phyloP scores from a whole-genome alignment of 2,888 invertebrate species.

The Lissonota sp. region DNA sequence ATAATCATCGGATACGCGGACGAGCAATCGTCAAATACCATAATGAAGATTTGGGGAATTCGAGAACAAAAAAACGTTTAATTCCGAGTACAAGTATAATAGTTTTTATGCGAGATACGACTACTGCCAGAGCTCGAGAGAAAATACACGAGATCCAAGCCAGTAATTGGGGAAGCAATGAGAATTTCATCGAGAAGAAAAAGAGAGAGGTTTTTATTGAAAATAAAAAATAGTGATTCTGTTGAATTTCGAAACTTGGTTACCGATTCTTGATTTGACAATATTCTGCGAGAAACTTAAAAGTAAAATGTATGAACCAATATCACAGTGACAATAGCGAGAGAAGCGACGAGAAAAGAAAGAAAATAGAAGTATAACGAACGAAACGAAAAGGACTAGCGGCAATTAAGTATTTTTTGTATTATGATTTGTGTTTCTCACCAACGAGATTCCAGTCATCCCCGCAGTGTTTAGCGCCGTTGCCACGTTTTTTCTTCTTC shows the following conservation, averaged over 20 bases:
- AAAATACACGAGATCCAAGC: constrained; percentile 37
- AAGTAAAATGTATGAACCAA: constrained; percentile 19
- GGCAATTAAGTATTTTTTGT: constrained; percentile 53
- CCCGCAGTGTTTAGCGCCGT: constrained; percentile 79
- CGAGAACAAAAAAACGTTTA: constrained; percentile 12
- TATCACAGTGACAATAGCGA: constrained; percentile 7
- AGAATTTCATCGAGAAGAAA: constrained; percentile 70
- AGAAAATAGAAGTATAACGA: constrained; percentile 26
- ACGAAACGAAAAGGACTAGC: constrained; percentile 47
- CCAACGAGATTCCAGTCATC: constrained; percentile 84
- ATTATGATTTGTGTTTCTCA: constrained; percentile 79
- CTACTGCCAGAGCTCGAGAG: constrained; percentile 8
- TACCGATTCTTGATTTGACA: not conserved
- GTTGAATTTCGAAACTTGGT: too few species aligned
- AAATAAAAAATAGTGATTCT: too few species aligned
- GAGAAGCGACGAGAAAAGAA: constrained; percentile 27
- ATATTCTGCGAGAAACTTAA: constrained; percentile 21
- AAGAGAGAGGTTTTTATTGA: constrained; percentile 64
- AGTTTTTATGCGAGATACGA: constrained; percentile 18
- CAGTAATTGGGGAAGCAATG: constrained; percentile 60
- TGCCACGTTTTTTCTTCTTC: constrained; percentile 82
- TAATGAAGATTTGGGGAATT: not conserved
- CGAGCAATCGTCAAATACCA: constrained; percentile 1
- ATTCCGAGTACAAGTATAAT: not conserved
- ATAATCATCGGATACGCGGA: not conserved